Evolutionary conservation across 2,888 invertebrate species (phyloP).

Genomic region (Yponomeuta malinellus): DNA sequence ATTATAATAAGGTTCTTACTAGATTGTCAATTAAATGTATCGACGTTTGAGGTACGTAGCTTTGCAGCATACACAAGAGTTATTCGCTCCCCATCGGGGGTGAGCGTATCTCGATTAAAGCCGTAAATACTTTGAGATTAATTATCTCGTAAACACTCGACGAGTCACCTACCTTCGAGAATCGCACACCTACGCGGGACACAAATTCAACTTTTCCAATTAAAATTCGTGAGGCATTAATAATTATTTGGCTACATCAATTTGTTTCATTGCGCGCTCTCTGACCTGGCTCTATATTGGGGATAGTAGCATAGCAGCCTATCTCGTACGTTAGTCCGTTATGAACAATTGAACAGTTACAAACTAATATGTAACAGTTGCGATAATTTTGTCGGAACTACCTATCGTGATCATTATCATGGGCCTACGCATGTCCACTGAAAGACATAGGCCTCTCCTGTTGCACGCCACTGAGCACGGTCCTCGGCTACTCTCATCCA

Average conservation of each 20-base stretch:
- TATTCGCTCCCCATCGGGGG: conserved; percentile 63
- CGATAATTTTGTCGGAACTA: too few relatives aligned
- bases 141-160: conserved; percentile 76
- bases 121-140: conserved; percentile 76
- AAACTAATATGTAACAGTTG: too few relatives aligned
- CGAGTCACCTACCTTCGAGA: conserved; percentile 51
- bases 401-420: too few relatives aligned
- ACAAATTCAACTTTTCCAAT: conserved; percentile 78
- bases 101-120: conserved; percentile 69
- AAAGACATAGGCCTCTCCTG: too few relatives aligned
- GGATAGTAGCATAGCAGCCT: neutral
- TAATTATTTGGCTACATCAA: conserved; percentile 78
- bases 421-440: too few relatives aligned
- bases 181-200: conserved; percentile 74
- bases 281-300: neutral
- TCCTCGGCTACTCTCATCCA: too few relatives aligned
- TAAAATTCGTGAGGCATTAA: conserved; percentile 78
- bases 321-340: neutral
- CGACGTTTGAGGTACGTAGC: conserved; percentile 27
- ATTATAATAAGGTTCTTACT: neutral
- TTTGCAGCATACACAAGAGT: conserved; percentile 69
- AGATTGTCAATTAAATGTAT: conserved; percentile 5
- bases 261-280: conserved; percentile 66
- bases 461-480: too few relatives aligned
- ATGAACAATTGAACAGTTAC: too few relatives aligned